Percentiles rank a stretch among this genome's conserved stretches.
Evolutionary conservation across 2,113 vertebrate species (phyloP).

Genomic region (Mastomys coucha): DNA sequence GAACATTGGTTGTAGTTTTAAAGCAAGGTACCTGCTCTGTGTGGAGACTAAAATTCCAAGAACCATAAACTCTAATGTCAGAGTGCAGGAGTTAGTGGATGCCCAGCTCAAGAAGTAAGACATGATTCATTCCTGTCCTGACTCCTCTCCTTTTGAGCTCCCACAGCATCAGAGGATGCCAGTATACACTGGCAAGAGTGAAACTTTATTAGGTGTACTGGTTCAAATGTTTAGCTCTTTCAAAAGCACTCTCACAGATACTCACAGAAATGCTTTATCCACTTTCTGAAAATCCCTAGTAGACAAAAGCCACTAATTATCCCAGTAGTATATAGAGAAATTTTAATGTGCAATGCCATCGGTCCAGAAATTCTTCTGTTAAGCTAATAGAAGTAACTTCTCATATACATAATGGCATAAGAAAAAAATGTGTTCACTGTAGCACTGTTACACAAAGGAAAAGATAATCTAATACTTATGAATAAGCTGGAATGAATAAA

Average conservation of each 20-base stretch:
- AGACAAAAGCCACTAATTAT: background rate
- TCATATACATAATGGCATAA: background rate
- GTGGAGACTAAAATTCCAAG: background rate
- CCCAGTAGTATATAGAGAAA: background rate
- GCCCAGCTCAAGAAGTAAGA: background rate
- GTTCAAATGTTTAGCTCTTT: background rate
- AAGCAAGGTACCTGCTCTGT: background rate
- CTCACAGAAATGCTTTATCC: background rate
- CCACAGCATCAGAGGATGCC: background rate
- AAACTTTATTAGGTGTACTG: background rate
- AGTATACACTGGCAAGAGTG: background rate
- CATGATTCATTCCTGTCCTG: background rate
- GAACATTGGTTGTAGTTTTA: background rate
- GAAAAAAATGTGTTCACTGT: background rate
- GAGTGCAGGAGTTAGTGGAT: background rate
- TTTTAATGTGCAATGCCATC: background rate
- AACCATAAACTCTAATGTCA: background rate
- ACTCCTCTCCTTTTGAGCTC: background rate
- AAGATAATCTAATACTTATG: background rate
- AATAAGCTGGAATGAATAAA: background rate
- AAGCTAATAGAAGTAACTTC: conserved; percentile 20
- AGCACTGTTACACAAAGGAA: background rate
- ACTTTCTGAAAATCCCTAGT: too few species aligned
- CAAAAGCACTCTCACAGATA: background rate
- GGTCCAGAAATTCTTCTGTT: background rate